A percentile compares a stretch with the other conserved stretches of the same genome.
These are phyloP conservation scores for Sminthopsis crassicaudata DNA, from an alignment of 2,113 vertebrate species.

Conservation along the genomic window DNA sequence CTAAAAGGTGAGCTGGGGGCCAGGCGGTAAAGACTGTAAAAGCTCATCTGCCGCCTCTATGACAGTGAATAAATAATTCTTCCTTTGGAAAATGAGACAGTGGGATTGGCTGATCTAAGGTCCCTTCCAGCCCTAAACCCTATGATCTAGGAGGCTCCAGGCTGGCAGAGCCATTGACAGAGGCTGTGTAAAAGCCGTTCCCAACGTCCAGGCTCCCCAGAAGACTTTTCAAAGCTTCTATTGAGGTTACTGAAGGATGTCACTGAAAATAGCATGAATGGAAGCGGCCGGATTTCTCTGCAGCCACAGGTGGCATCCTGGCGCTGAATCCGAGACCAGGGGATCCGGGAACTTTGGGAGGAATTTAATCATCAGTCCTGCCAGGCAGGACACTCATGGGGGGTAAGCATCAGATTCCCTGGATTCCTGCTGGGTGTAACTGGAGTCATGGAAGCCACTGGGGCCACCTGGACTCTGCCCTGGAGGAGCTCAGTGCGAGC, in stretches of 20 bases:
- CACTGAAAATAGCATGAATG: neutral
- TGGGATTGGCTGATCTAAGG: neutral
- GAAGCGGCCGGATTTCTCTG: neutral
- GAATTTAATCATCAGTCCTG: neutral
- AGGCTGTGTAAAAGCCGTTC: neutral
- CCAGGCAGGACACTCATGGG: neutral
- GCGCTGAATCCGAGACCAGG: neutral
- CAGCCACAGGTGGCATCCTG: neutral
- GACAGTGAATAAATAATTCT: neutral
- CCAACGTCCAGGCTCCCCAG: neutral
- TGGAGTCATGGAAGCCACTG: neutral
- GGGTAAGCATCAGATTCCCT: neutral
- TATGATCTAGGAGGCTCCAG: neutral
- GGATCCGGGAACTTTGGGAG: neutral
- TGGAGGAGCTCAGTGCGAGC: neutral
- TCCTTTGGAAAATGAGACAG: neutral
- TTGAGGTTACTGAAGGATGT: neutral
- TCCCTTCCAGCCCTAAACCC: neutral
- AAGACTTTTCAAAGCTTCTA: neutral
- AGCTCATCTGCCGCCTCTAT: neutral
- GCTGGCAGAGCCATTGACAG: neutral
- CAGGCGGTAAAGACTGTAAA: neutral
- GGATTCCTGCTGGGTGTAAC: neutral
- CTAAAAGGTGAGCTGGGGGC: neutral
- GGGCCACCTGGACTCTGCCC: neutral